Base-by-base conservation (phyloP, 2,888 invertebrate genomes). In the Lasius fuliginosus region DNA sequence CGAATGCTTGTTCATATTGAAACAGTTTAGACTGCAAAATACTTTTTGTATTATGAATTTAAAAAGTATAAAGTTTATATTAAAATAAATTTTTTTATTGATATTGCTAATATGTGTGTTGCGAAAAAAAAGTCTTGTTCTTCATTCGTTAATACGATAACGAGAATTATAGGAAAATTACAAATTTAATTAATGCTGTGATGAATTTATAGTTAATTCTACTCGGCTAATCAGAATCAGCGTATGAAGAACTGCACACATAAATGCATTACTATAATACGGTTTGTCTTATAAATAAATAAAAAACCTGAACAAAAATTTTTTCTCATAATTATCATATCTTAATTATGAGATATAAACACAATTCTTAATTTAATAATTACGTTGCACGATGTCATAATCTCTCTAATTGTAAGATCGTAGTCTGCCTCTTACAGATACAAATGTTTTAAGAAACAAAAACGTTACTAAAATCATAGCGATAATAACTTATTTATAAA, bases 341-440 rank as follows among this genome's bases (percentile, higher is more conserved):
- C 36, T n/a, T 65, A 58, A 69, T 68, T 77, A 69, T 36, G 6
- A 49, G n/a, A 67, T n/a, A 9, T 46, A 4, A 56, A 30, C 36
- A 56, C 12, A 4, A 8, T 46, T 71, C 2, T 60, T 46, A 60
- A 79, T 79, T 60, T 6, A 46, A 79, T 46, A 69, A 79, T 46
- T 76, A 23, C 27, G 3, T 60, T 46, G 1, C 6, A 53, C 12
- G 15, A 58, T 36, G 42, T 62, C 3, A 1, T 33, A 46, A 56
- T 62, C 5, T 30, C 53, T 36, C 8, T 27, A 23, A 23, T 23
- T 23, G 23, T 23, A 56, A 12, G 4, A 67, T 77, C 36, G 4
- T 40, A 36, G 11, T 77, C 3, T 42, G 6, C 9, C 27, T 56
- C 40, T 56, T 56, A 12, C 40, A 8, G 8, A 56, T 36, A 27